Conservation (phyloP, 2,113 vertebrate species). For the human region GRCh38 chr1:58803501-58804000, state of each 20-base stretch:
- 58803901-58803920: conserved; percentile 27
- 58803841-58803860: conserved; percentile 66
- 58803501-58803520: background rate
- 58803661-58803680: background rate
- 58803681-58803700: background rate
- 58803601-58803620: background rate
- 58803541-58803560: background rate
- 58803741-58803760: conserved; percentile 63
- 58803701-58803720: background rate
- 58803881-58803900: background rate
- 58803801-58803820: conserved; percentile 68
- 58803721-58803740: conserved; percentile 11
- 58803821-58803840: conserved; percentile 61
- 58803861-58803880: background rate
- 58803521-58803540: background rate
- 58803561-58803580: background rate
- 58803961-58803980: conserved; percentile 66
- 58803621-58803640: background rate
- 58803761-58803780: conserved; percentile 37
- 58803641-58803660: background rate
- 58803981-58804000: conserved; percentile 19
- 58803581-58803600: background rate
- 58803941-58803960: conserved; percentile 64
- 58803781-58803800: background rate
- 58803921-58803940: conserved; percentile 48